These are phyloP conservation scores for Coelogynopora nodosa DNA, from an alignment of 2,888 invertebrate species.

Conservation along the genomic window DNA sequence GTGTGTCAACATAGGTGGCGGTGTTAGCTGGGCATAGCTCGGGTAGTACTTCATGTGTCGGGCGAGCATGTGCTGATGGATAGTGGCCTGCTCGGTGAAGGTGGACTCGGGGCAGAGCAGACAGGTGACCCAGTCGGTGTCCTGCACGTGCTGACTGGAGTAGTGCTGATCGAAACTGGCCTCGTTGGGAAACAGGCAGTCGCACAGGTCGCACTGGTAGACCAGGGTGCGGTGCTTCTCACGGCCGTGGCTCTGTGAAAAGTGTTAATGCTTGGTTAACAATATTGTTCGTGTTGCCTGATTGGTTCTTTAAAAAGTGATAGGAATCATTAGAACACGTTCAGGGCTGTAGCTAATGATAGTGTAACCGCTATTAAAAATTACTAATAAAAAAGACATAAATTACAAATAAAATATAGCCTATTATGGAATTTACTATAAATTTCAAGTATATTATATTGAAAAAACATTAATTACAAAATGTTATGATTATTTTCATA, in stretches of 20 bases:
- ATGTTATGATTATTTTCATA: no score
- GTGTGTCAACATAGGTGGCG: background rate
- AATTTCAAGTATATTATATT: no score
- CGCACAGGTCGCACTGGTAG: background rate
- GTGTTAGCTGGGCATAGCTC: background rate
- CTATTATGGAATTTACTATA: no score
- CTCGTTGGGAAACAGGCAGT: background rate
- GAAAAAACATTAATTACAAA: no score
- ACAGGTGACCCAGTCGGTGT: background rate
- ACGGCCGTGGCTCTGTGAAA: background rate
- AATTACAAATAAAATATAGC: no score
- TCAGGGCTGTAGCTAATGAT: no score
- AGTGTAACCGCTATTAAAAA: no score
- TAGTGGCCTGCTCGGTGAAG: background rate
- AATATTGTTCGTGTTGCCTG: no score
- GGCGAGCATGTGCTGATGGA: background rate
- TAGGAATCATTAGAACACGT: no score
- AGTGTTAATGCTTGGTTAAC: no score
- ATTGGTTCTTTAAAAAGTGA: no score
- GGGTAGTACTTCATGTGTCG: slow-evolving; percentile 5
- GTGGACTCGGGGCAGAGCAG: background rate
- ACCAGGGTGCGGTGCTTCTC: slow-evolving; percentile 2
- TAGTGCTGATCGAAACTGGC: background rate
- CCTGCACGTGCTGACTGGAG: background rate
- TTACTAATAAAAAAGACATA: no score